Percentiles rank a stretch among this genome's conserved stretches.
phyloP scores from a whole-genome alignment of 2,113 vertebrate species.

The Oryzias melastigma region DNA sequence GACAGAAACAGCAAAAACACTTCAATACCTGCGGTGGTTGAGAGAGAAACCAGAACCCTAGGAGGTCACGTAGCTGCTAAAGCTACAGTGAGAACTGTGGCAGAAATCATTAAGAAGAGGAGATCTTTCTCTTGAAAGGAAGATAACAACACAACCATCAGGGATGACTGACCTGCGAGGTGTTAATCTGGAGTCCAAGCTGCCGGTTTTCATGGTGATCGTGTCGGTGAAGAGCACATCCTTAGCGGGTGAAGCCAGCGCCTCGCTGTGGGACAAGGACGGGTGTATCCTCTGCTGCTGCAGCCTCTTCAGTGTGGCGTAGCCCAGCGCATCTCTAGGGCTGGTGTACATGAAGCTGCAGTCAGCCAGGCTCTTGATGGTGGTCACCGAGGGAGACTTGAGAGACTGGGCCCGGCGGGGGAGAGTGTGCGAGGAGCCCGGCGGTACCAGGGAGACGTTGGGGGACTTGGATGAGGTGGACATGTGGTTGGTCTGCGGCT shows the following conservation, averaged over 20 bases:
- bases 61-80: neutral
- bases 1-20: conserved; percentile 64
- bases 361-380: conserved; percentile 94
- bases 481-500: conserved; percentile 85
- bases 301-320: conserved; percentile 91
- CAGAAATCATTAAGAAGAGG: neutral
- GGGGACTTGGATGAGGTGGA: conserved; percentile 86
- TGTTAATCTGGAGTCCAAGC: conserved; percentile 94
- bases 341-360: conserved; percentile 97
- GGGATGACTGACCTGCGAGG: conserved; percentile 86
- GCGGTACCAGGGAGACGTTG: conserved; percentile 88
- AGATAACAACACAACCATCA: neutral
- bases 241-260: conserved; percentile 94
- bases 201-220: conserved; percentile 98
- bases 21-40: conserved; percentile 23
- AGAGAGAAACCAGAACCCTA: neutral
- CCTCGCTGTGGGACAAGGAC: conserved; percentile 95
- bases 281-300: conserved; percentile 97
- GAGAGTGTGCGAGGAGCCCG: conserved; percentile 94
- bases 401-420: conserved; percentile 95
- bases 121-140: neutral
- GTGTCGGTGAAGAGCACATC: conserved; percentile 97
- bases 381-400: conserved; percentile 90
- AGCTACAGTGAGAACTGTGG: neutral
- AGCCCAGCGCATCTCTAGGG: conserved; percentile 93